phyloP scores from a whole-genome alignment of 2,888 invertebrate species.

The Bhutanitis thaidina region DNA sequence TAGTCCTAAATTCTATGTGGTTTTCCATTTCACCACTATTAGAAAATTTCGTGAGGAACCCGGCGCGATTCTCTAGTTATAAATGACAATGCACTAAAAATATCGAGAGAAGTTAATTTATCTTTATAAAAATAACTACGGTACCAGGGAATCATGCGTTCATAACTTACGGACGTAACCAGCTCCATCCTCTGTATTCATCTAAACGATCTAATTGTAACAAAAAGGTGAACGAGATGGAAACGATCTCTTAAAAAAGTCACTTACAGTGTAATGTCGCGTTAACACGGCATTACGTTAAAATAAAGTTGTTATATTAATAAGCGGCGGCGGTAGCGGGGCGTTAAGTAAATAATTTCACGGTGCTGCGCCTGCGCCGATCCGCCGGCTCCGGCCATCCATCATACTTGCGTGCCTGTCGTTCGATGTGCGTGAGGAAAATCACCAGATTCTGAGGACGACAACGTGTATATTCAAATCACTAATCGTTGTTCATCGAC shows the following conservation, averaged over 20 bases:
- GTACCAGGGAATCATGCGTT: too few relatives aligned
- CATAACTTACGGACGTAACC: neutral
- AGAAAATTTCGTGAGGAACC: too few relatives aligned
- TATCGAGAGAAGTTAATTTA: too few relatives aligned
- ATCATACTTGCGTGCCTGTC: slow-evolving; percentile 14
- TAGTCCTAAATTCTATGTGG: too few relatives aligned
- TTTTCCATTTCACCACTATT: too few relatives aligned
- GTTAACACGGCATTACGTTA: slow-evolving; percentile 3
- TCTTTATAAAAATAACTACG: too few relatives aligned
- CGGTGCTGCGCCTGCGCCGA: neutral
- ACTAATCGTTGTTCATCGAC: too few relatives aligned
- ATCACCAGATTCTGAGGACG: neutral
- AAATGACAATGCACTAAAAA: too few relatives aligned
- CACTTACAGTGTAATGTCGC: neutral
- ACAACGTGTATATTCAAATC: too few relatives aligned
- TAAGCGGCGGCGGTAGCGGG: neutral
- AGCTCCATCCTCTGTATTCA: neutral
- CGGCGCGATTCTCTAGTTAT: too few relatives aligned
- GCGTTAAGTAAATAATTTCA: slow-evolving; percentile 22
- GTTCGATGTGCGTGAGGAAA: neutral
- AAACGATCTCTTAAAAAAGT: neutral
- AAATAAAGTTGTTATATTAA: neutral
- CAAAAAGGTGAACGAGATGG: neutral
- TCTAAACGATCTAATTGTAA: neutral
- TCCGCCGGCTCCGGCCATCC: slow-evolving; percentile 8